Evolutionary conservation across 1,140 invertebrate species (phyloP).

Genomic region (Phthorimaea operculella): DNA sequence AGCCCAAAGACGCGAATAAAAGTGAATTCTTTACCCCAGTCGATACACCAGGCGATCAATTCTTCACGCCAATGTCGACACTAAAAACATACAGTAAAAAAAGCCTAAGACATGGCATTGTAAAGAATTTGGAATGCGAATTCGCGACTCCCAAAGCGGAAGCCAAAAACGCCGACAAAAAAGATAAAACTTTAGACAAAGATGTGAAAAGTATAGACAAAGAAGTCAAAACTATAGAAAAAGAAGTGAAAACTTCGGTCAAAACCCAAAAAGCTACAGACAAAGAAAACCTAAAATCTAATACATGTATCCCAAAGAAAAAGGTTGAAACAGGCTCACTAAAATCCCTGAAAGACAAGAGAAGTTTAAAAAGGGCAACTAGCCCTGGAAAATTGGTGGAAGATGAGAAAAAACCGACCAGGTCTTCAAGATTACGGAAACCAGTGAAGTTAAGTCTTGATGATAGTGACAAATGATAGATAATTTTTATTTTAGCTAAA

Average conservation of each 20-base stretch:
- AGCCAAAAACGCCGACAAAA: not conserved
- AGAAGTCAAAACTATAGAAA: not conserved
- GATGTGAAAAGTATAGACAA: not conserved
- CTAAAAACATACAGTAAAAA: conserved; percentile 39
- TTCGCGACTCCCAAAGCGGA: conserved; percentile 27
- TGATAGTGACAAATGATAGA: not conserved
- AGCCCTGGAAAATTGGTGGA: conserved; percentile 38
- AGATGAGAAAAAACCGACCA: conserved; percentile 16
- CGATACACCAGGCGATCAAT: conserved; percentile 30
- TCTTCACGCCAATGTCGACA: conserved; percentile 41
- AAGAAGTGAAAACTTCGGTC: not conserved
- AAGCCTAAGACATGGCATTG: conserved; percentile 22
- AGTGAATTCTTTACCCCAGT: conserved; percentile 37
- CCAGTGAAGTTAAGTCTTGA: not conserved
- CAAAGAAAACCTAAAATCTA: conserved; percentile 14
- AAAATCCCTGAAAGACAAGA: conserved; percentile 16
- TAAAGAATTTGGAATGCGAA: conserved; percentile 47
- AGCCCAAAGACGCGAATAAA: conserved; percentile 1
- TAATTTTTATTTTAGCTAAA: too few species aligned
- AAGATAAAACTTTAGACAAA: conserved; percentile 2
- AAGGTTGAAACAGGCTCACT: conserved; percentile 13
- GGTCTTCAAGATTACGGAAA: conserved; percentile 9
- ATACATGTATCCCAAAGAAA: conserved; percentile 9
- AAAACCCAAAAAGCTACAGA: conserved; percentile 7
- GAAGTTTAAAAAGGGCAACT: conserved; percentile 28